Conservation (phyloP, 1,140 invertebrate genomes). For the Anoplophora glabripennis region DNA sequence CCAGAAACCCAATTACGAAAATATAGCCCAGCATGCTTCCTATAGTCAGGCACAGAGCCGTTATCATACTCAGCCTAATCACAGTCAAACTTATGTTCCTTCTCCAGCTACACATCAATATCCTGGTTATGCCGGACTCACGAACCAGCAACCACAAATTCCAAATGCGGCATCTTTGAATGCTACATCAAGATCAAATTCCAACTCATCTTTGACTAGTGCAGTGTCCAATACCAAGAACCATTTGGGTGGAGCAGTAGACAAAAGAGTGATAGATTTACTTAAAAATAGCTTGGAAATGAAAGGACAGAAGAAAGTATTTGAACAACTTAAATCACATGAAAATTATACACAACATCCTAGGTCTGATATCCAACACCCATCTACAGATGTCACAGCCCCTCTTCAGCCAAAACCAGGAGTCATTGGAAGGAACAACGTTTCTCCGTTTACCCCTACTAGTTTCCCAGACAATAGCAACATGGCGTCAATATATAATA, state of each 20-base stretch:
- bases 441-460: constrained; percentile 57
- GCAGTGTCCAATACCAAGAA: constrained; percentile 17
- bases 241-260: constrained; percentile 47
- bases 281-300: constrained; percentile 67
- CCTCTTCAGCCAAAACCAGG: constrained; percentile 55
- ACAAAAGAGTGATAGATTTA: constrained; percentile 66
- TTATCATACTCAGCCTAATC: constrained; percentile 27
- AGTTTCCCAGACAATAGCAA: constrained; percentile 54
- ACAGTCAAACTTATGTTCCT: constrained; percentile 43
- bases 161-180: constrained; percentile 20
- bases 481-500: constrained; percentile 56
- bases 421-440: constrained; percentile 53
- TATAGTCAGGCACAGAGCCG: constrained; percentile 8
- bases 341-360: constrained; percentile 27
- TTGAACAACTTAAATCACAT: constrained; percentile 40
- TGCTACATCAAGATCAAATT: constrained; percentile 30
- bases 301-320: constrained; percentile 54
- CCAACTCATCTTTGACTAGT: constrained; percentile 30
- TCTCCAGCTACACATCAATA: constrained; percentile 37
- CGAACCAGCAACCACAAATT: constrained; percentile 31
- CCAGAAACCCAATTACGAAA: constrained; percentile 10
- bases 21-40: background rate
- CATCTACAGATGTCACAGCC: constrained; percentile 50
- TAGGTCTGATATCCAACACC: constrained; percentile 41
- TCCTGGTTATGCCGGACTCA: constrained; percentile 24